Base-by-base conservation (phyloP, 2,797 vertebrate genomes). In the Muraenolepis orangiensis region DNA sequence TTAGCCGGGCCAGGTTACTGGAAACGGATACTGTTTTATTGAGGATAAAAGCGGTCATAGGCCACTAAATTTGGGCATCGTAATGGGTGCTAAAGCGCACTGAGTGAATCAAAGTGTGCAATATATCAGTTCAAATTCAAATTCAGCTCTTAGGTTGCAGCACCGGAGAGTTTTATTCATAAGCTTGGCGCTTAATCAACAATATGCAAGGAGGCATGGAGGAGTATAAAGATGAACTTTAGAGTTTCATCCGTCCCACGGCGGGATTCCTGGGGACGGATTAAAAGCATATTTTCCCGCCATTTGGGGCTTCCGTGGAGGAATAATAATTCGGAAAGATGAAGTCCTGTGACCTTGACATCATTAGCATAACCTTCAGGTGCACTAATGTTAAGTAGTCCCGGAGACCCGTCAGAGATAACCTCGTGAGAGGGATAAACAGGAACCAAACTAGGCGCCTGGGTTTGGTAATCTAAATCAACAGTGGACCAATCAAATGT, bases 181-280 rank as follows among this genome's bases (percentile, higher is more conserved):
- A 86, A 87, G 81, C 86, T 81, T 69, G 46, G 46, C 82, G 73
- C 79, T 88, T 86, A 85, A 90, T 90, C 85, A 90, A 86, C 89
- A 85, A 81, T 82, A 88, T 80, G 78, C 82, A 86, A 87, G 72
- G 76, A 87, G 83, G 85, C 82, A 29, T 80, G 85, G 84, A 87
- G 86, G 87, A 66, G 82, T 80, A 86, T 87, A 4, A 87, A 90
- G 88, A 87, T 84, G 76, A 76, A 83, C 81, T 89, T 84, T 87
- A 80, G 87, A 73, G 46, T 78, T 84, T 81, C 77, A 81, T 89
- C 89, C 82, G 82, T 88, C 81, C 89, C 82, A 71, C 80, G 85
- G 83, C 71, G 18, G 82, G 83, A 83, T 81, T 80, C 75, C 75
- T 32, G 12, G 72, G 81, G 82, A 76, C n/a, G 29, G 26, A 64